Percentiles rank a stretch among this genome's conserved stretches.
phyloP scores from a whole-genome alignment of 2,113 vertebrate genomes.

The Sterna hirundo region DNA sequence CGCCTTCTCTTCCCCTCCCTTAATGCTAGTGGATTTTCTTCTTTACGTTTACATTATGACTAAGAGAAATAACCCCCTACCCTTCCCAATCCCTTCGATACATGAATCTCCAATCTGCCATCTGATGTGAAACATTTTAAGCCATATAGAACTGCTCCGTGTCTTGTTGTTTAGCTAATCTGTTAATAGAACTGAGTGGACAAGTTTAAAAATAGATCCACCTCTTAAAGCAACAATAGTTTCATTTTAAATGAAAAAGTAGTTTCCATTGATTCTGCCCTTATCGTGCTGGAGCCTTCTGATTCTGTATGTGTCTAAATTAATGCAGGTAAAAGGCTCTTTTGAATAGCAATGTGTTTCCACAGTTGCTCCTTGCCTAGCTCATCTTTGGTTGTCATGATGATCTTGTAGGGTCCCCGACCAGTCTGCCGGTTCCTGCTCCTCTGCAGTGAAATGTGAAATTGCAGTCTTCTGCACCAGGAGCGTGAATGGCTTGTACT shows the following conservation, averaged over 20 bases:
- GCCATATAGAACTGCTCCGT: not conserved
- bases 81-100: not conserved
- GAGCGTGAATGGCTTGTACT: not conserved
- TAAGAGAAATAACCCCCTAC: conserved; percentile 24
- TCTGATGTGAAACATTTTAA: not conserved
- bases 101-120: not conserved
- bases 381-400: not conserved
- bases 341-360: not conserved
- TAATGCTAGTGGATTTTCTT: conserved; percentile 4
- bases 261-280: not conserved
- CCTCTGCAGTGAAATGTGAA: conserved; percentile 28
- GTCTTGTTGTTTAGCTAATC: not conserved
- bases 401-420: not conserved
- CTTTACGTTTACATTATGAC: conserved; percentile 45
- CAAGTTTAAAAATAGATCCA: not conserved
- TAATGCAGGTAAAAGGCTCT: not conserved
- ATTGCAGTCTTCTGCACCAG: not conserved
- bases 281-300: not conserved
- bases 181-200: not conserved
- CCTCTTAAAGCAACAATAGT: not conserved
- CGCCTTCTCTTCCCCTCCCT: not conserved
- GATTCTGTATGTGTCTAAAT: not conserved
- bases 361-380: not conserved
- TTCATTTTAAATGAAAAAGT: conserved; percentile 6
- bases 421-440: not conserved